These are phyloP conservation scores for Notodonta ziczac DNA, from an alignment of 2,888 invertebrate genomes.

Conservation along the genomic window DNA sequence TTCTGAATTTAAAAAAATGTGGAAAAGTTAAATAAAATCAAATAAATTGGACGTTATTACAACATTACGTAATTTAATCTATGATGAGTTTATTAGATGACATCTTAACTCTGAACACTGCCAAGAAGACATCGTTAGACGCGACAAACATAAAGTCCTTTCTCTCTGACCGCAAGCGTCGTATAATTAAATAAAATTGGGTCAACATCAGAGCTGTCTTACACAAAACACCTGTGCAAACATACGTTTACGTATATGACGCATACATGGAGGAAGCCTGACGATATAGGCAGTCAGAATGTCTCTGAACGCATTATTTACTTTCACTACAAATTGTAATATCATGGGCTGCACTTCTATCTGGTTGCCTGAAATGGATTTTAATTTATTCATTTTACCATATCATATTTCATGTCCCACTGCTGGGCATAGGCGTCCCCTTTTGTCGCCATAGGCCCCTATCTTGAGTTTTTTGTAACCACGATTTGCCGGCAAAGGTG, in stretches of 20 bases:
- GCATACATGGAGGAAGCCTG: not conserved
- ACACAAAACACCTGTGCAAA: not conserved
- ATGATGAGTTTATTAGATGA: not conserved
- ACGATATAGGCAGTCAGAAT: not conserved
- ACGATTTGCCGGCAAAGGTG: too few species aligned
- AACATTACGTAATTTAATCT: slow-evolving; percentile 9
- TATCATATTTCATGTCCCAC: too few species aligned
- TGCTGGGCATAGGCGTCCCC: too few species aligned
- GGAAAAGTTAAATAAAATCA: not conserved
- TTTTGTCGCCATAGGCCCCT: too few species aligned
- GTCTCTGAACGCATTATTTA: not conserved
- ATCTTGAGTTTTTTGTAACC: too few species aligned
- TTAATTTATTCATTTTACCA: too few species aligned
- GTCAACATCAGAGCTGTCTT: not conserved
- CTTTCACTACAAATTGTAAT: not conserved
- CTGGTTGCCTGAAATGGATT: not conserved
- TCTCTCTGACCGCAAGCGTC: not conserved
- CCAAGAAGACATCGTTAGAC: not conserved
- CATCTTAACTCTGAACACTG: not conserved
- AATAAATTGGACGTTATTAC: slow-evolving; percentile 17
- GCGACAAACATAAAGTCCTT: not conserved
- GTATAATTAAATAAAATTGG: slow-evolving; percentile 2
- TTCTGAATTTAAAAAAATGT: too few species aligned
- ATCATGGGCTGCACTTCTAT: not conserved
- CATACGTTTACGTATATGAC: not conserved